Percentiles rank a stretch among this genome's conserved stretches.
Evolutionary conservation across 2,888 invertebrate species (phyloP).

Genomic region (Petrolisthes cinctipes): DNA sequence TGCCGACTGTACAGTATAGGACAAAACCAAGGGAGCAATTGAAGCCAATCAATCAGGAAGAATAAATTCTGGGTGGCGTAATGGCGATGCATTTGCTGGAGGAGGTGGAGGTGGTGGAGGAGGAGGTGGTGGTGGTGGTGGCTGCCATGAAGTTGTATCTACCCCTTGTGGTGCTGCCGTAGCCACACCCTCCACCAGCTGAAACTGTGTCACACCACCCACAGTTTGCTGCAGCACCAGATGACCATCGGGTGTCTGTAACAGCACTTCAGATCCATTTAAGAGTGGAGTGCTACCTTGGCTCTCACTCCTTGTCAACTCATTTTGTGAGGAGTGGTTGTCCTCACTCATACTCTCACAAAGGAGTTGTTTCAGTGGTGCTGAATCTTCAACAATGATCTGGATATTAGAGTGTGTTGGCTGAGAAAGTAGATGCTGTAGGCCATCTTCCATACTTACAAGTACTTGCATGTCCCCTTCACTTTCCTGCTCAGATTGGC

Average conservation of each 20-base stretch:
- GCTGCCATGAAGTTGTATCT: no score
- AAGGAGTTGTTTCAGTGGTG: conserved; percentile 43
- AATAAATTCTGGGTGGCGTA: conserved; percentile 25
- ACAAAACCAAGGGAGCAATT: not conserved
- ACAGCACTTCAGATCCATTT: conserved; percentile 49
- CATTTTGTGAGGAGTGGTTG: not conserved
- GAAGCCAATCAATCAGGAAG: conserved; percentile 13
- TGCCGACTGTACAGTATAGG: not conserved
- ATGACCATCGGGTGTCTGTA: conserved; percentile 55
- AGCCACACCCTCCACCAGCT: conserved; percentile 54
- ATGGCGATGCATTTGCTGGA: conserved; percentile 13
- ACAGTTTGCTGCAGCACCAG: conserved; percentile 54
- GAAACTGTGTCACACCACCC: conserved; percentile 57
- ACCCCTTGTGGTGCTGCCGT: conserved; percentile 12
- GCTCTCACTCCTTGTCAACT: not conserved
- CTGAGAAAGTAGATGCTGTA: conserved; percentile 50
- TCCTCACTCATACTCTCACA: conserved; percentile 19
- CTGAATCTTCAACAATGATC: conserved; percentile 49
- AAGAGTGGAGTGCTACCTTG: conserved; percentile 42
- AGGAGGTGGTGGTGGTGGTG: not conserved
- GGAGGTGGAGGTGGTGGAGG: conserved; percentile 22
- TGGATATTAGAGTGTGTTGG: conserved; percentile 44
- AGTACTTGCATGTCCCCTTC: conserved; percentile 46
- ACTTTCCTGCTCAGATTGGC: conserved; percentile 20
- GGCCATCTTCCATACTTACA: conserved; percentile 47